Evolutionary conservation across 1,140 invertebrate species (phyloP).

Genomic region (Lutraria rhynchaena): DNA sequence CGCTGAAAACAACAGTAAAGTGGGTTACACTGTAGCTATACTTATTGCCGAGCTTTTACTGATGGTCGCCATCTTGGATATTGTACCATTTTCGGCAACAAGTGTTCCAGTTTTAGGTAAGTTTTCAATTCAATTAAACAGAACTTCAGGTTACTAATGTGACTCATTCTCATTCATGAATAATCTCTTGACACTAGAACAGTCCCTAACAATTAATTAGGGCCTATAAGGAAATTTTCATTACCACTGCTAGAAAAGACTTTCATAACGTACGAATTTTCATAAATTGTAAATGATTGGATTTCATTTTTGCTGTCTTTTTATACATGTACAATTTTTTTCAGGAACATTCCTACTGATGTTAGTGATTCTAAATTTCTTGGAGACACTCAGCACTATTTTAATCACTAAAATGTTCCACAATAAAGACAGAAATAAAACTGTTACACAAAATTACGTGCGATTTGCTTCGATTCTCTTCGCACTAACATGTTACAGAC

Average conservation of each 20-base stretch:
- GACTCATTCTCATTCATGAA: too few relatives aligned
- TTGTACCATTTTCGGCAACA: constrained; percentile 5
- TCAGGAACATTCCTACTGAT: constrained; percentile 15
- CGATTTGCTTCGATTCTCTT: neutral
- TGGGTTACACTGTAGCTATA: neutral
- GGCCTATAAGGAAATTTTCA: too few relatives aligned
- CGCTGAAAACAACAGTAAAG: constrained; percentile 7
- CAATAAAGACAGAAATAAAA: constrained; percentile 24
- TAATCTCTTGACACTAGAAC: too few relatives aligned
- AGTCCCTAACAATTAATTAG: too few relatives aligned
- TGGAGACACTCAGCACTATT: constrained; percentile 32
- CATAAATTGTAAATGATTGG: too few relatives aligned
- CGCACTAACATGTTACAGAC: constrained; percentile 17
- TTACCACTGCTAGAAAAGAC: neutral
- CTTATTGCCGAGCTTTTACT: constrained; percentile 14
- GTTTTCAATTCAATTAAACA: too few relatives aligned
- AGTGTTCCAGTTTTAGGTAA: constrained; percentile 22
- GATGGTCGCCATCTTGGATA: neutral
- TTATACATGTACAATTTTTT: too few relatives aligned
- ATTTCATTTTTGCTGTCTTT: too few relatives aligned
- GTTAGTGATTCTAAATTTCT: constrained; percentile 21
- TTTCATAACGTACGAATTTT: neutral
- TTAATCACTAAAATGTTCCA: constrained; percentile 13
- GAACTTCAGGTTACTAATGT: too few relatives aligned
- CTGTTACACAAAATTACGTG: neutral